Conservation (phyloP, 2,113 vertebrate species). For the Prietella phreatophila region DNA sequence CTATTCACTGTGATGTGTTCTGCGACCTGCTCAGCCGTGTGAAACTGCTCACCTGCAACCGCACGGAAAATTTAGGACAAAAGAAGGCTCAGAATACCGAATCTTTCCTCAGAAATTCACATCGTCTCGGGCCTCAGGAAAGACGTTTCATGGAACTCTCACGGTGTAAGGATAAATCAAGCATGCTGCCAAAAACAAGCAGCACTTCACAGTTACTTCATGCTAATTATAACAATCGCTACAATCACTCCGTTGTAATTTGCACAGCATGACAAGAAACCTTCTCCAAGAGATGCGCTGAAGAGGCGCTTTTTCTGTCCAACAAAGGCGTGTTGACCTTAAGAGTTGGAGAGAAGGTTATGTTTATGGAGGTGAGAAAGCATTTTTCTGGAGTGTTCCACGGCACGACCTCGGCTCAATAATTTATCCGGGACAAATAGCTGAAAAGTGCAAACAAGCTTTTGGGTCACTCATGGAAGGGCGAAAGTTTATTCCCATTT, state of each 20-base stretch:
- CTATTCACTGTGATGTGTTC: conserved; percentile 7
- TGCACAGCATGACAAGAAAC: background rate
- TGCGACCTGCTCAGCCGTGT: background rate
- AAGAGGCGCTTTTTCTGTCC: background rate
- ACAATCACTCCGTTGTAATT: background rate
- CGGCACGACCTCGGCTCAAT: background rate
- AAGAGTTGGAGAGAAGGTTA: too few species aligned
- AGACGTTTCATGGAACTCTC: background rate
- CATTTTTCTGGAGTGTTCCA: conserved; percentile 4
- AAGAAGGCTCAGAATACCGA: background rate
- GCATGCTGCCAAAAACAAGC: background rate
- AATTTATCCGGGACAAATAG: conserved; percentile 34
- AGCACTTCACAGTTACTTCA: background rate
- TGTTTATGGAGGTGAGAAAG: conserved; percentile 18
- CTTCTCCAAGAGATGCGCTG: background rate
- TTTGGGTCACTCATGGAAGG: background rate
- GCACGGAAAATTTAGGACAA: background rate
- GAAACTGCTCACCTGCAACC: conserved; percentile 26
- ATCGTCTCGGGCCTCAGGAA: background rate
- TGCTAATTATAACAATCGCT: background rate
- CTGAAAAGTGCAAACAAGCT: conserved; percentile 14
- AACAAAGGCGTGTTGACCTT: background rate
- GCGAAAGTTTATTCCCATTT: background rate
- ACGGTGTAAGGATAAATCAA: background rate
- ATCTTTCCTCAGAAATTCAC: background rate